phyloP scores from a whole-genome alignment of 2,113 vertebrate species.

The Tragelaphus strepsiceros region DNA sequence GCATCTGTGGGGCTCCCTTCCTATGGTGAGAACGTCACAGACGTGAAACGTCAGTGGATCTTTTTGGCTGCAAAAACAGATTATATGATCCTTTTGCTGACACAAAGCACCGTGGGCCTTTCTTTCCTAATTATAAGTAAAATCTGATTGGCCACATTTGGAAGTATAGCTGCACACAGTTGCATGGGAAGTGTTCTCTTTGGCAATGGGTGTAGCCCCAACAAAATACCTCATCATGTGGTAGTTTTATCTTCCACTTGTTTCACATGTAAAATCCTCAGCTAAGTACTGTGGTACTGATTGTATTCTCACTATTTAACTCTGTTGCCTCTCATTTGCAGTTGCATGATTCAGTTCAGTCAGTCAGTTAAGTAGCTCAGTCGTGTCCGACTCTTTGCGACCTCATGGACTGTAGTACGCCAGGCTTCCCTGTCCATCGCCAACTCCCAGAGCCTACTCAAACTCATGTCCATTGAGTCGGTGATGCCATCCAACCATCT shows the following conservation, averaged over 20 bases:
- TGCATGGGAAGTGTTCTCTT: background rate
- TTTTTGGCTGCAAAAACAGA: background rate
- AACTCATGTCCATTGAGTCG: background rate
- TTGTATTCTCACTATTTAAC: background rate
- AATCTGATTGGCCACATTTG: background rate
- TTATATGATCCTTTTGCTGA: background rate
- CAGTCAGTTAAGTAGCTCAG: background rate
- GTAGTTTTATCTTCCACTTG: background rate
- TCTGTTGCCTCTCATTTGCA: background rate
- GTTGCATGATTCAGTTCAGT: background rate
- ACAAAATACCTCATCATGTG: background rate
- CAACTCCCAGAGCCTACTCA: background rate
- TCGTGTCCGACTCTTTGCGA: accelerated
- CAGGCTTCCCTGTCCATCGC: background rate
- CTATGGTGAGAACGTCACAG: background rate
- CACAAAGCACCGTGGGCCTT: background rate
- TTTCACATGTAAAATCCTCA: background rate
- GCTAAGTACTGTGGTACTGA: background rate
- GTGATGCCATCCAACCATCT: background rate
- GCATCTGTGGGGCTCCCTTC: background rate
- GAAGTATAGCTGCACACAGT: background rate
- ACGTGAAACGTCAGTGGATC: background rate
- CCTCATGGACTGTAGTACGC: background rate
- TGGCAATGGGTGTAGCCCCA: background rate
- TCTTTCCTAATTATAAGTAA: background rate